These are phyloP conservation scores for Nephotettix cincticeps DNA, from an alignment of 1,140 invertebrate genomes.

Conservation along the genomic window DNA sequence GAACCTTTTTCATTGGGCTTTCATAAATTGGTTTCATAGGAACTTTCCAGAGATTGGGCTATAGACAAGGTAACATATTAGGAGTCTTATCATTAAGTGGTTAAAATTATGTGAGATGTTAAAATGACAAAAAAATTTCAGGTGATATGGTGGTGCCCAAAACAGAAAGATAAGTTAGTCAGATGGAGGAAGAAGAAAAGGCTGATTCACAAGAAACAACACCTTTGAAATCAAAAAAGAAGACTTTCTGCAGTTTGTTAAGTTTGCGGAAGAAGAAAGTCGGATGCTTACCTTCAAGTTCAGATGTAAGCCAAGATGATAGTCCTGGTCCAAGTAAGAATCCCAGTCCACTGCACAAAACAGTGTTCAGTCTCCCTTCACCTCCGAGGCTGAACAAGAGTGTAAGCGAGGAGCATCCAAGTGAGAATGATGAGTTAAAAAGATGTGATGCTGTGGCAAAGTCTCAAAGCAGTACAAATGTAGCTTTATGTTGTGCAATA, in stretches of 20 bases:
- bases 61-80: no score
- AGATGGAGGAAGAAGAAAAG: slow-evolving; percentile 8
- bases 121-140: no score
- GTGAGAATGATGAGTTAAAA: neutral
- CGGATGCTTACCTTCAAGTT: slow-evolving; percentile 28
- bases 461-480: slow-evolving; percentile 36
- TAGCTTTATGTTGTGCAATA: slow-evolving; percentile 40
- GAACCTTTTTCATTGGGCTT: no score
- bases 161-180: no score
- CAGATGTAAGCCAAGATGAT: slow-evolving; percentile 26
- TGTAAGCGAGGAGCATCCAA: neutral
- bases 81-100: no score
- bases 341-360: neutral
- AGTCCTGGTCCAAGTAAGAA: neutral
- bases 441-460: neutral
- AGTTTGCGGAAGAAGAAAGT: slow-evolving; percentile 27
- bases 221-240: slow-evolving; percentile 23
- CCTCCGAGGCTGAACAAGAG: slow-evolving; percentile 3
- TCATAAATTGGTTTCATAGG: no score
- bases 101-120: no score
- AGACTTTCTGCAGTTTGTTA: slow-evolving; percentile 22
- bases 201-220: neutral
- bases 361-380: neutral
- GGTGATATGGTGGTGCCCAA: no score
- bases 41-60: no score